Base-by-base conservation (phyloP, 2,888 invertebrate genomes). In the Ecdyonurus torrentis region DNA sequence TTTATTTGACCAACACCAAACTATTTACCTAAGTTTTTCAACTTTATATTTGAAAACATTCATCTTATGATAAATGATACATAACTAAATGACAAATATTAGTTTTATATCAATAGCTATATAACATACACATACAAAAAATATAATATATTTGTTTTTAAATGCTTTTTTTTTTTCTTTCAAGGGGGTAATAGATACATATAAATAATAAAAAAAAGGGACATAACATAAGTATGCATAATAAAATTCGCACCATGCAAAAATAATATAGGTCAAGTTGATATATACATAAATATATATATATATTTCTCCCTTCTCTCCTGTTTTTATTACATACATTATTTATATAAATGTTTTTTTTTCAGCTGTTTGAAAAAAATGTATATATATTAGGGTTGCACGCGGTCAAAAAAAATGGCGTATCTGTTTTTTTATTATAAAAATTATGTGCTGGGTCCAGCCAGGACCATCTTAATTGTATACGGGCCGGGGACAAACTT, bases 41-140 rank as follows among this genome's bases (percentile, higher is more conserved):
- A 37, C 37, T 37, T 37, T 37, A 37, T 37, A 37, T 37, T 37
- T 10, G 15, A 37, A 37, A 37, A 55, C 55, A 55, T 55, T 20
- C 55, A 55, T 55, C 55, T 55, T 22, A 55, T 55, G 55, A 55
- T 55, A 55, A 55, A 55, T 55, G 55, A 55, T 55, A 55, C 55
- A 22, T 22, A 22, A 22, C 20, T 10, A 37, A 5, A 55, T 55
- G 55, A 55, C 55, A 55, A 55, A 55, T 55, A 55, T 55, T 55
- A 55, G 55, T 37, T 37, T 37, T 37, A 5, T 37, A 37, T 10
- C n/a, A n/a, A n/a, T n/a, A n/a, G n/a, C n/a, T n/a, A 37, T 37
- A 37, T 37, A 15, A 37, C 37, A 37, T 37, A n/a, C 37, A 37
- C 37, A 15, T 37, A 37, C n/a, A n/a, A n/a, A n/a, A n/a, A n/a